Conservation (phyloP, 35 echinoderm and acorn worm genomes). For the Heliocidaris tuberculata region DNA sequence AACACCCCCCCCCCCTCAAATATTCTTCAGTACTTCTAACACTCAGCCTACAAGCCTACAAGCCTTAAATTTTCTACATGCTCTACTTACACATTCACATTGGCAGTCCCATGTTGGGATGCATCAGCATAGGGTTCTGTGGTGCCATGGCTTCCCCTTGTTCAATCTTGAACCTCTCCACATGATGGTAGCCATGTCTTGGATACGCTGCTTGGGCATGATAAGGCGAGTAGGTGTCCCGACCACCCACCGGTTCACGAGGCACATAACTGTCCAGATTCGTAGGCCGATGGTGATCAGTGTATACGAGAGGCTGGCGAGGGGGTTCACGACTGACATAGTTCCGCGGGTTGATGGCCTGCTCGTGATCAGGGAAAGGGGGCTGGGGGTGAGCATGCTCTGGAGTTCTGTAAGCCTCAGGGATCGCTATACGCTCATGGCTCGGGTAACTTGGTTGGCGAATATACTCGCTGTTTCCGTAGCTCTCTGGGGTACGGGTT, state of each 20-base stretch:
- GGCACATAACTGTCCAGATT: constrained; percentile 21
- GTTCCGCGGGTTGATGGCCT: not conserved
- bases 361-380: not conserved
- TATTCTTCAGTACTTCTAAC: not conserved
- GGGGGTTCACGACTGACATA: not conserved
- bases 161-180: constrained; percentile 29
- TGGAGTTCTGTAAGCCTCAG: not conserved
- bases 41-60: not conserved
- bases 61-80: not conserved
- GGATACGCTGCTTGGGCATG: not conserved
- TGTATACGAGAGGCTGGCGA: not conserved
- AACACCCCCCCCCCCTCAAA: not conserved
- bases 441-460: not conserved
- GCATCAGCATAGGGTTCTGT: constrained; percentile 3
- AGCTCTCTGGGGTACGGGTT: not conserved
- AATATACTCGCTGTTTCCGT: not conserved
- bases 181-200: not conserved
- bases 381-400: constrained; percentile 8
- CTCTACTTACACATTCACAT: constrained; percentile 10
- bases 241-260: not conserved
- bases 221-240: not conserved
- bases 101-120: not conserved
- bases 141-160: constrained; percentile 17
- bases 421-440: not conserved
- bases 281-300: not conserved